Conservation (phyloP, 2,113 vertebrate genomes). For the Tylochromis polylepis region DNA sequence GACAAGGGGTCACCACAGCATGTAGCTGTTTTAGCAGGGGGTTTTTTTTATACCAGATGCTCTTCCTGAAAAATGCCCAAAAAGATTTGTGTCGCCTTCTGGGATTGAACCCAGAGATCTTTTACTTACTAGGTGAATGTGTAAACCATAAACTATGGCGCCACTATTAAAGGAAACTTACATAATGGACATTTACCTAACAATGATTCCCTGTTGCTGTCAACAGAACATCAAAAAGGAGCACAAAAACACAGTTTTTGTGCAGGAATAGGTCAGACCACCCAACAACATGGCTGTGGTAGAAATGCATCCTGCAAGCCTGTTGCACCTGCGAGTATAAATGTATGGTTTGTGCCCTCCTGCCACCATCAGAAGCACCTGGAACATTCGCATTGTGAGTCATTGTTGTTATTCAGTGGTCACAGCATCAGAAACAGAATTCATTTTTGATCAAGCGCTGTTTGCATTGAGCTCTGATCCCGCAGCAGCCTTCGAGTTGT, state of each 20-base stretch:
- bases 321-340: background rate
- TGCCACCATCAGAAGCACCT: background rate
- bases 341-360: background rate
- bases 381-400: background rate
- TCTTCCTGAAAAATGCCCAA: background rate
- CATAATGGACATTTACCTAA: background rate
- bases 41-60: background rate
- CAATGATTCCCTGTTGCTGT: background rate
- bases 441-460: conserved; percentile 2
- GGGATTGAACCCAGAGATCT: background rate
- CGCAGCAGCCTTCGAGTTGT: conserved; percentile 4
- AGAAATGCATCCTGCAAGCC: background rate
- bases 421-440: background rate
- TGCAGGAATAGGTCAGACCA: background rate
- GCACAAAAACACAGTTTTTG: background rate
- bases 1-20: background rate
- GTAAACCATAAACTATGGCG: background rate
- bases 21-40: background rate
- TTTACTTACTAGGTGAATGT: background rate
- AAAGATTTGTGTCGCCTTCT: background rate
- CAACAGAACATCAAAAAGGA: background rate
- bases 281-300: accelerated
- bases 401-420: background rate
- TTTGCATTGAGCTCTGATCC: background rate
- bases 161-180: background rate